Evolutionary conservation across 2,797 vertebrate genomes (phyloP).

Genomic region (Lophius americanus): DNA sequence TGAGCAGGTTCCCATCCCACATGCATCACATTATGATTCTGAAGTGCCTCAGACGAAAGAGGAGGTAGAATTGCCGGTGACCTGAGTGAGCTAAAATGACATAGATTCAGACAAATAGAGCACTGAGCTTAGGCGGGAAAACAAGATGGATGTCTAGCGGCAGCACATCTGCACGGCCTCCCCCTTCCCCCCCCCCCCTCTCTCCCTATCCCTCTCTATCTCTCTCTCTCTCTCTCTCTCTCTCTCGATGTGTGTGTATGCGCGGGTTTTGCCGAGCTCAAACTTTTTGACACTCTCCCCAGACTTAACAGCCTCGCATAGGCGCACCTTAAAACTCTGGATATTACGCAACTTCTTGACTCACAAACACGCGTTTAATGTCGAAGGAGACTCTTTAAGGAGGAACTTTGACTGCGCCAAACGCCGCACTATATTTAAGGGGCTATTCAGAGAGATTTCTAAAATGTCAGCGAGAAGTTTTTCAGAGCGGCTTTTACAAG

Average conservation of each 20-base stretch:
- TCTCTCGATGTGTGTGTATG: slow-evolving; percentile 19
- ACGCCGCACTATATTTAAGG: slow-evolving; percentile 41
- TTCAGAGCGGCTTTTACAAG: slow-evolving; percentile 60
- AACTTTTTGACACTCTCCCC: slow-evolving; percentile 61
- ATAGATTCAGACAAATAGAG: slow-evolving; percentile 83
- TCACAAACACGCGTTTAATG: slow-evolving; percentile 26
- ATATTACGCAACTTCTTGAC: slow-evolving; percentile 29
- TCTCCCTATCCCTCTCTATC: slow-evolving; percentile 17
- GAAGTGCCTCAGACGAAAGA: slow-evolving; percentile 80
- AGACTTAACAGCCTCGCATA: slow-evolving; percentile 23
- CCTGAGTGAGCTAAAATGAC: slow-evolving; percentile 84
- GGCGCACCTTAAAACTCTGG: slow-evolving; percentile 29
- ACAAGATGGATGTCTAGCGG: slow-evolving; percentile 80
- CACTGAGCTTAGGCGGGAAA: slow-evolving; percentile 72
- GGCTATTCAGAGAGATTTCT: slow-evolving; percentile 39
- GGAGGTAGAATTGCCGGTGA: slow-evolving; percentile 81
- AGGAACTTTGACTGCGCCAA: slow-evolving; percentile 26
- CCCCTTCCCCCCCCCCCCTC: background rate
- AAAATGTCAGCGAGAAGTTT: slow-evolving; percentile 65
- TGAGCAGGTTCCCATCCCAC: slow-evolving; percentile 79
- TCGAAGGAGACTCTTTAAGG: slow-evolving; percentile 22
- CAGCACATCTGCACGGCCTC: slow-evolving; percentile 73
- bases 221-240: slow-evolving; percentile 25
- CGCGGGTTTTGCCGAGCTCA: slow-evolving; percentile 44
- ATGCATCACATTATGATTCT: slow-evolving; percentile 82